Conservation (phyloP, 2,113 vertebrate genomes). For the Poeciliopsis retropinna region DNA sequence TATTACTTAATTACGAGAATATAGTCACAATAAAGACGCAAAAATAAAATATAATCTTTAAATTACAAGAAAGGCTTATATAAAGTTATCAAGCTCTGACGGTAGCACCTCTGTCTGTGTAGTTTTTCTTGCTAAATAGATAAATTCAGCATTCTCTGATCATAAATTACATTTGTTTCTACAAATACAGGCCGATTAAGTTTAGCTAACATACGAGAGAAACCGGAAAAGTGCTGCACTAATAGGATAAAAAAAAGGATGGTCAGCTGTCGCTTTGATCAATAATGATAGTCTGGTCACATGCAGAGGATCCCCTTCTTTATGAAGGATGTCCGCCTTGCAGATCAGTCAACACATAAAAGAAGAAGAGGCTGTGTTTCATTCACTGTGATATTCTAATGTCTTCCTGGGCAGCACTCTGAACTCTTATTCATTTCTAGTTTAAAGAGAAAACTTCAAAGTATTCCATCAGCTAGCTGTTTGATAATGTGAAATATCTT, state of each 20-base stretch:
- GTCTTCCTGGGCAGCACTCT: conserved; percentile 40
- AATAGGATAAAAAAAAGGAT: neutral
- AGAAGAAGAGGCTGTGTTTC: conserved; percentile 21
- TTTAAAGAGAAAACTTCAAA: conserved; percentile 17
- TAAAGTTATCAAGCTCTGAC: no score
- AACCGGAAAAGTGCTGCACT: neutral
- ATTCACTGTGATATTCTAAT: conserved; percentile 71
- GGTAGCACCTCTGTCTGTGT: no score
- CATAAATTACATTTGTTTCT: neutral
- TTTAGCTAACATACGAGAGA: neutral
- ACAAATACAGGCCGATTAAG: neutral
- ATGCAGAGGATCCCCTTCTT: conserved; percentile 21
- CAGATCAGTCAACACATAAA: conserved; percentile 59
- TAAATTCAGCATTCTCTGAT: neutral
- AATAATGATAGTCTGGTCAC: neutral
- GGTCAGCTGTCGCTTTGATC: conserved; percentile 42
- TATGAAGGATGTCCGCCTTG: neutral
- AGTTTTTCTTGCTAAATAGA: no score
- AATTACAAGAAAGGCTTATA: no score
- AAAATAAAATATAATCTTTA: no score
- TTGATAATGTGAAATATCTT: conserved; percentile 42
- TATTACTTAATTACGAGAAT: no score
- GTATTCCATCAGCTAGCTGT: conserved; percentile 35
- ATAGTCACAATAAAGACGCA: no score
- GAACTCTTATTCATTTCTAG: conserved; percentile 40